Percentiles rank a stretch among this genome's conserved stretches.
These are phyloP conservation scores for Semaprochilodus insignis DNA, from an alignment of 2,797 vertebrate genomes.

Conservation along the genomic window DNA sequence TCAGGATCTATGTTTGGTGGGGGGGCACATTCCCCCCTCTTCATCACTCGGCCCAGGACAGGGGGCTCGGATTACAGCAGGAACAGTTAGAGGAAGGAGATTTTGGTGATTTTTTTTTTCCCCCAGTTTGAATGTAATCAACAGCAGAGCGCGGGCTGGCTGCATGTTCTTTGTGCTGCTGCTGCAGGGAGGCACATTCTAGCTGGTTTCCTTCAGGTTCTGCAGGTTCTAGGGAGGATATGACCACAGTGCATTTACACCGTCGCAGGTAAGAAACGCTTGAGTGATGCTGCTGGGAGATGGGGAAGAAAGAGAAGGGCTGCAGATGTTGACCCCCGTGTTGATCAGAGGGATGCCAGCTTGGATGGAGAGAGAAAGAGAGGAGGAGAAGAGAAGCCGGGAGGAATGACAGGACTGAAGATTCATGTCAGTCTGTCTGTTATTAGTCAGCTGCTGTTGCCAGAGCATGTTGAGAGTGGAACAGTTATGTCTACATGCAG, in stretches of 20 bases:
- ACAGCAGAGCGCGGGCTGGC: constrained; percentile 45
- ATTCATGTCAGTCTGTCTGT: not conserved
- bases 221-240: constrained; percentile 6
- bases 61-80: constrained; percentile 56
- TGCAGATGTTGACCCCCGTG: constrained; percentile 1
- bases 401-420: not conserved
- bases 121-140: constrained; percentile 61
- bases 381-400: not conserved
- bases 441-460: not conserved
- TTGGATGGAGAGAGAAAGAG: not conserved
- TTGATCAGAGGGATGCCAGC: not conserved
- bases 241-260: constrained; percentile 41
- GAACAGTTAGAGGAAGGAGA: constrained; percentile 60
- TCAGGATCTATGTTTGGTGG: constrained; percentile 13
- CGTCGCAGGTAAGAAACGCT: constrained; percentile 53
- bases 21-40: constrained; percentile 29
- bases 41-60: constrained; percentile 27
- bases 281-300: not conserved
- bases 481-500: constrained; percentile 8
- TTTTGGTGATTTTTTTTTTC: constrained; percentile 42
- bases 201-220: constrained; percentile 14
- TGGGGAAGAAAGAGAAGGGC: not conserved
- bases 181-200: not conserved
- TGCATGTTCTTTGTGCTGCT: constrained; percentile 41
- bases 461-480: not conserved